phyloP scores from a whole-genome alignment of 1,140 invertebrate genomes.

The Cydia fagiglandana region DNA sequence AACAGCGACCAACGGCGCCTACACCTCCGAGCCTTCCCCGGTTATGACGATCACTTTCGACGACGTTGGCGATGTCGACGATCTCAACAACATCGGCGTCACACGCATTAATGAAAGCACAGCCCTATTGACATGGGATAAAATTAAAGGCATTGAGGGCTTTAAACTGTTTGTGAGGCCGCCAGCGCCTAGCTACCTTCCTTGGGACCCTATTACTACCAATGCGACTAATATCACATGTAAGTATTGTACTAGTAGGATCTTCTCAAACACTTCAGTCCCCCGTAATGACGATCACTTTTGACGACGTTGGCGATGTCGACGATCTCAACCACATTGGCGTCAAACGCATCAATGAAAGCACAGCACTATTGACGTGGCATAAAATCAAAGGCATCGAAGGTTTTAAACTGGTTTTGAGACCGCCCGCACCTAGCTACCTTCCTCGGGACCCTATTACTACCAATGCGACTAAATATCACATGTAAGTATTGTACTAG shows the following conservation, averaged over 20 bases:
- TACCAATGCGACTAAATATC: conserved; percentile 68
- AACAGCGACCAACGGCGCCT: conserved; percentile 82
- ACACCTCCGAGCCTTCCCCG: conserved; percentile 81
- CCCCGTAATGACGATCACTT: conserved; percentile 78
- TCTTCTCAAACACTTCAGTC: no score
- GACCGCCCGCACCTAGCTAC: conserved; percentile 74
- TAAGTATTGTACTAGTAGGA: no score
- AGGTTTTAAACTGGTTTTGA: conserved; percentile 81
- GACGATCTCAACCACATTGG: conserved; percentile 81
- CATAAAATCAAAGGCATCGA: conserved; percentile 74
- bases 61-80: no score
- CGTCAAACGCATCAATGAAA: conserved; percentile 74
- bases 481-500: no score
- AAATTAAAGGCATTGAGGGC: conserved; percentile 81
- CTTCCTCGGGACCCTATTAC: conserved; percentile 64
- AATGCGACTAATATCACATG: no score
- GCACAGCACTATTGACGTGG: conserved; percentile 82
- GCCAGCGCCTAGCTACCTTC: conserved; percentile 76
- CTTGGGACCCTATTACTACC: no score
- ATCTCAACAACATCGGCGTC: no score
- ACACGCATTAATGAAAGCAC: no score
- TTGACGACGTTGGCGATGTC: conserved; percentile 82
- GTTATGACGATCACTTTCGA: no score
- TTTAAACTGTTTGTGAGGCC: conserved; percentile 80
- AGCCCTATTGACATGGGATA: no score